Conservation (phyloP, 1,140 invertebrate genomes). For the Cherax destructor region DNA sequence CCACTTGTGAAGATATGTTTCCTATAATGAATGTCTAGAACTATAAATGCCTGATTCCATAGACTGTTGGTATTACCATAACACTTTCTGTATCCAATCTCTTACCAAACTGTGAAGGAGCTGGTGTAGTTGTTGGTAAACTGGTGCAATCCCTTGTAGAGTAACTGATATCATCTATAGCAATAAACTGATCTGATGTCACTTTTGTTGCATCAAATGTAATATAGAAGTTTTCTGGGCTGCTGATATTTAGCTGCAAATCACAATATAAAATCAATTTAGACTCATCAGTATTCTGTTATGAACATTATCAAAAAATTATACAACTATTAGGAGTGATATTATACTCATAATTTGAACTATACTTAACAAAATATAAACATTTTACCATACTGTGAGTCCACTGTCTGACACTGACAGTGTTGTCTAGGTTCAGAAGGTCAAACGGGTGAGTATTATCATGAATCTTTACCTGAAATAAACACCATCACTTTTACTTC, state of each 20-base stretch:
- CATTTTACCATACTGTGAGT: constrained; percentile 16
- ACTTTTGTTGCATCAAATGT: constrained; percentile 28
- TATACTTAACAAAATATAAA: not conserved
- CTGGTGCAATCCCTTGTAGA: constrained; percentile 15
- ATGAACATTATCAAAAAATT: too few relatives aligned
- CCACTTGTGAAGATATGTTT: too few relatives aligned
- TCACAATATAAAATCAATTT: not conserved
- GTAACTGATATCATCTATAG: constrained; percentile 45
- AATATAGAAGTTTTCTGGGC: not conserved
- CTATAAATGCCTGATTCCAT: too few relatives aligned
- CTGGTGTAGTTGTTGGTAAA: constrained; percentile 23
- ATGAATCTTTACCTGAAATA: not conserved
- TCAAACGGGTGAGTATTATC: not conserved
- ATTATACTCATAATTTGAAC: not conserved
- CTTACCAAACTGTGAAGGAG: constrained; percentile 41
- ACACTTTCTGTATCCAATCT: not conserved
- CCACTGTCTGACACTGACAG: constrained; percentile 22
- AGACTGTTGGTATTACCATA: too few relatives aligned
- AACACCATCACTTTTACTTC: too few relatives aligned
- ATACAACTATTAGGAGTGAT: too few relatives aligned
- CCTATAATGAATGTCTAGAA: too few relatives aligned
- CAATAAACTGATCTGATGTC: constrained; percentile 54
- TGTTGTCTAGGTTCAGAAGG: constrained; percentile 35
- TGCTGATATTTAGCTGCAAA: constrained; percentile 25
- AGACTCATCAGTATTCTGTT: not conserved